These are phyloP conservation scores for Papilio polyxenes DNA, from an alignment of 1,140 invertebrate genomes.

Conservation along the genomic window DNA sequence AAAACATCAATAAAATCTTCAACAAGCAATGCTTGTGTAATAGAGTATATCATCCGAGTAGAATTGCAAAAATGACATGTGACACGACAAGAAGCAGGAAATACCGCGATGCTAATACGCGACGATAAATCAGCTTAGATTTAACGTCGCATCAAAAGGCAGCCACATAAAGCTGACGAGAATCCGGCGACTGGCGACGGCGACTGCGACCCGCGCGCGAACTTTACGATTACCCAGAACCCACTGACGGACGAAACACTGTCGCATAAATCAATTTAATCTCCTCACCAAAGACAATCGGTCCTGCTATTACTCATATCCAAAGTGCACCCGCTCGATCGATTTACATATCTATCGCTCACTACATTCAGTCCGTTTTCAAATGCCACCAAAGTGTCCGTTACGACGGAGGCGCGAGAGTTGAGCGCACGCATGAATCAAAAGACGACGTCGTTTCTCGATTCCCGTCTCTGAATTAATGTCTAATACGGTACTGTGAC, in stretches of 20 bases:
- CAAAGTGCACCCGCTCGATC: background rate
- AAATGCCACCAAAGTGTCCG: background rate
- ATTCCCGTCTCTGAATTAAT: conserved; percentile 35
- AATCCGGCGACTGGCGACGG: conserved; percentile 37
- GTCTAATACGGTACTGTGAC: conserved; percentile 39
- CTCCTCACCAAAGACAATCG: conserved; percentile 35
- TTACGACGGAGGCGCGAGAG: conserved; percentile 20
- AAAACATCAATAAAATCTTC: conserved; percentile 1
- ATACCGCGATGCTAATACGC: conserved; percentile 29
- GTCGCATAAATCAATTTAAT: conserved; percentile 47
- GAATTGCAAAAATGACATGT: conserved; percentile 8
- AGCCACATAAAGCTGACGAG: conserved; percentile 37
- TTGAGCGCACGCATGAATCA: conserved; percentile 40
- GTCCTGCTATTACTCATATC: conserved; percentile 17
- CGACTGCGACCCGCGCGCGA: conserved; percentile 41
- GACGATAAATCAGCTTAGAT: conserved; percentile 45
- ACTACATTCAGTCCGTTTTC: conserved; percentile 8
- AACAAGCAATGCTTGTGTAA: background rate
- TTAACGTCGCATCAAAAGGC: conserved; percentile 43
- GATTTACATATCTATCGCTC: background rate
- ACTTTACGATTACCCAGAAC: conserved; percentile 44
- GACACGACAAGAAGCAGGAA: conserved; percentile 29
- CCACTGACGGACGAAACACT: conserved; percentile 40
- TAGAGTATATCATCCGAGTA: background rate
- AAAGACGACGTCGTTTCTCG: conserved; percentile 36